phyloP scores from a whole-genome alignment of 2,113 vertebrate genomes.

The Planiliza haematocheilus region DNA sequence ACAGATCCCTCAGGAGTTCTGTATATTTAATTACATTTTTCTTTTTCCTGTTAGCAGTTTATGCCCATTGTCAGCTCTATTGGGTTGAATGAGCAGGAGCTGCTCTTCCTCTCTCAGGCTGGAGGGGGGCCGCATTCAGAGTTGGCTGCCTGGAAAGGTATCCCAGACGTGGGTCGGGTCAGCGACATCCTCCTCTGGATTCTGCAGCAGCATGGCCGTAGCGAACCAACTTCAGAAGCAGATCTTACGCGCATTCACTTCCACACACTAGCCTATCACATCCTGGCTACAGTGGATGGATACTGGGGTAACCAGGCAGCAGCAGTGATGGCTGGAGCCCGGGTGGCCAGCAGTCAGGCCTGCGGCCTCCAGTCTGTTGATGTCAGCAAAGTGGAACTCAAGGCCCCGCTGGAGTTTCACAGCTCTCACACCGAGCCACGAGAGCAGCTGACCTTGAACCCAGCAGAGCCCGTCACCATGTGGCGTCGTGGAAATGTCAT shows the following conservation, averaged over 20 bases:
- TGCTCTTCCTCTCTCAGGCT: constrained; percentile 94
- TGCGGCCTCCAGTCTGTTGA: constrained; percentile 88
- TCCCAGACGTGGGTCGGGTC: constrained; percentile 91
- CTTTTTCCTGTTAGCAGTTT: constrained; percentile 94
- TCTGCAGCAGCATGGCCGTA: constrained; percentile 88
- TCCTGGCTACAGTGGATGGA: constrained; percentile 91
- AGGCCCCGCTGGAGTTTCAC: constrained; percentile 87
- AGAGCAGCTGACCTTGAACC: constrained; percentile 84
- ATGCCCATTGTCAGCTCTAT: constrained; percentile 94
- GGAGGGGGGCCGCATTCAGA: constrained; percentile 89
- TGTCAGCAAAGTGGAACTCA: constrained; percentile 85
- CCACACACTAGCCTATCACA: constrained; percentile 95
- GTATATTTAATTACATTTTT: constrained; percentile 43
- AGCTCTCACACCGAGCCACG: constrained; percentile 83
- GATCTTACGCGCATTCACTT: constrained; percentile 95
- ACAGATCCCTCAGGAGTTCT: background rate
- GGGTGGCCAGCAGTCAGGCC: constrained; percentile 92
- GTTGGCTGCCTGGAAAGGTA: constrained; percentile 85
- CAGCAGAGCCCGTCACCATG: constrained; percentile 84
- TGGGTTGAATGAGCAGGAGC: constrained; percentile 97
- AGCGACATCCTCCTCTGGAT: constrained; percentile 97
- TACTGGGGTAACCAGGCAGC: constrained; percentile 94
- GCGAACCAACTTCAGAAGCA: constrained; percentile 73
- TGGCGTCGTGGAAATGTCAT: constrained; percentile 90
- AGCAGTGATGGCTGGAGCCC: constrained; percentile 90